Base-by-base conservation (phyloP, 2,113 vertebrate species). In the Pithys albifrons region DNA sequence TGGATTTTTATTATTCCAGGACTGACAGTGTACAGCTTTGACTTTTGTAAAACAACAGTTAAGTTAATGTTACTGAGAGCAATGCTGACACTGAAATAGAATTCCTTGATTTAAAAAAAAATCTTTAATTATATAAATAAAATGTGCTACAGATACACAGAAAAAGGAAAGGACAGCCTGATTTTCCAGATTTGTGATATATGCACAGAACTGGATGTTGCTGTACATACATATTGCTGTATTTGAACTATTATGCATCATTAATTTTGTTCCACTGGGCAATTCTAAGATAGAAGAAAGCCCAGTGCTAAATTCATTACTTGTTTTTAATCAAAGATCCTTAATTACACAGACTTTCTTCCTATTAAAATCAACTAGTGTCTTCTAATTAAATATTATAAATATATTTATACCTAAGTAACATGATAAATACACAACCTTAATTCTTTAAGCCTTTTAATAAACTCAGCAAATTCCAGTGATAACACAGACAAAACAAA, bases 401-500 rank as follows among this genome's bases (percentile, higher is more conserved):
- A 91, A 90, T 67, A 90, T 76, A 90, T 92, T 18, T 82, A 35
- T 85, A 69, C 57, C 16, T 59, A n/a, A 83, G 70, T 75, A 75
- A 84, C 49, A 78, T 75, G 87, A 96, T 88, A 76, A 87, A 85
- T 85, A 8, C 31, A 80, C 23, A 75, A 29, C 35, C 35, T 62
- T 94, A 89, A 65, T 91, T 95, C 70, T 80, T 88, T 89, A 94
- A 90, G 41, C 58, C 41, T 95, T 97, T 96, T 93, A 95, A 96
- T 96, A 96, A 96, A 97, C 89, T 96, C 84, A 93, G 67, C 48
- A 96, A 97, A 95, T 96, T 96, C 94, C 84, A 87, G 31, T 58
- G 86, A 82, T 78, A 88, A 75, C 51, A 82, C 65, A 96, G 75
- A 88, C 88, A 96, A 94, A 97, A 62, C 52, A 85, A 69, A 69